A percentile compares a stretch with the other conserved stretches of the same genome.
Evolutionary conservation across 2,113 vertebrate genomes (phyloP).

Genomic region (Fregetta grallaria): DNA sequence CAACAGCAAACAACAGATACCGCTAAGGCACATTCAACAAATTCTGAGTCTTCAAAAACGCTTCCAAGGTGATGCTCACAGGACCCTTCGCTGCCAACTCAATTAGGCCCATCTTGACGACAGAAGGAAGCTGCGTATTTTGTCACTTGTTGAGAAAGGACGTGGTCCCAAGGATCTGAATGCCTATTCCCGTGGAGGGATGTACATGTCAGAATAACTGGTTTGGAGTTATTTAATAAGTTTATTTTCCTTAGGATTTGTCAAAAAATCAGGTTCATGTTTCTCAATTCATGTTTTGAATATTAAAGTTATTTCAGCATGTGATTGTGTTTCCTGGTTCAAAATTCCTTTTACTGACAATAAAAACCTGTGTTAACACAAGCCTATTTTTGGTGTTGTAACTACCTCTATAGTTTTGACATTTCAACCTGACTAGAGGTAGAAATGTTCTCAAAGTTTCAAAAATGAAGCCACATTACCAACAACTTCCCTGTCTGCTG

Average conservation of each 20-base stretch:
- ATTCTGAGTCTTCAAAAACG: neutral
- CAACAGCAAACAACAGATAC: neutral
- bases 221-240: neutral
- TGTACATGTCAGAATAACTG: neutral
- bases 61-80: neutral
- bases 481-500: neutral
- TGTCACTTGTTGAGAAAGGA: neutral
- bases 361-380: neutral
- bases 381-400: neutral
- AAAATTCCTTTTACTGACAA: neutral
- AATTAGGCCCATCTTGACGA: neutral
- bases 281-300: neutral
- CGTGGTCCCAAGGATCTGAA: neutral
- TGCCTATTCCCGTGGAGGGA: neutral
- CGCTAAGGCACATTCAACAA: neutral
- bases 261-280: neutral
- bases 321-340: neutral
- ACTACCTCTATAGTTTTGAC: neutral
- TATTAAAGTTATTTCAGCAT: neutral
- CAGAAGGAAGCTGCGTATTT: neutral
- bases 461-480: neutral
- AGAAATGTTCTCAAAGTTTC: neutral
- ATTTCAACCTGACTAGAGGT: neutral
- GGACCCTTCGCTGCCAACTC: neutral
- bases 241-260: neutral